Base-by-base conservation (phyloP, 2,797 vertebrate species). In the Chaenodraco wilsoni region DNA sequence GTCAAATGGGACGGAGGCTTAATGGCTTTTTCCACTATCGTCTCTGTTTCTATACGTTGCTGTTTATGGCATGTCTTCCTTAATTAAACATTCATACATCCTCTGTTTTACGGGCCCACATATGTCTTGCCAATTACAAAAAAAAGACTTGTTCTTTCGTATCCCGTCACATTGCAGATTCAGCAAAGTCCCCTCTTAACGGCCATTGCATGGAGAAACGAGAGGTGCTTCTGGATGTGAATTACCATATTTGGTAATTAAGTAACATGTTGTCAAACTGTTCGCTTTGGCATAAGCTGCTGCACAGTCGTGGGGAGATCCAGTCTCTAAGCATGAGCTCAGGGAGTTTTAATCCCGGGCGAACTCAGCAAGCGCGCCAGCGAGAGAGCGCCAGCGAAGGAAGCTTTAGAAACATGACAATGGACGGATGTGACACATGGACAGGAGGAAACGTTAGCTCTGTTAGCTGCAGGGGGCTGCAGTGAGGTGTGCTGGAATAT, bases 1-100 rank as follows among this genome's bases (percentile, higher is more conserved):
- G 79, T 91, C 87, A 87, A 72, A 91, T 90, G 88, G 91, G 90
- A 93, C 85, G 71, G 78, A 75, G 59, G 82, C 86, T 83, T 92
- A 94, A 93, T 92, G 84, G 81, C 81, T 89, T 87, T 79, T 85
- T 86, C 56, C 58, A 50, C 64, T 82, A 66, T 74, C 81, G 79
- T 81, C 62, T 44, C 68, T 75, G 65, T 83, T 79, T 85, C 67
- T 50, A 19, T 48, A 70, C 72, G 37, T 78, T 65, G n/a, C 58
- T 69, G 65, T 82, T 87, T 80, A 43, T 68, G 65, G 33, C 60
- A 69, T 76, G 86, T 78, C 64, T 74, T 78, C 50, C 48, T 48
- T 82, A 81, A 90, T 91, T 84, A 80, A 88, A 86, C 74, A 74
- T 83, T 85, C 84, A 64, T 50, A 5, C 78, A 66, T 75, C 61